phyloP scores from a whole-genome alignment of 2,797 vertebrate genomes.

The Hipposideros larvatus region DNA sequence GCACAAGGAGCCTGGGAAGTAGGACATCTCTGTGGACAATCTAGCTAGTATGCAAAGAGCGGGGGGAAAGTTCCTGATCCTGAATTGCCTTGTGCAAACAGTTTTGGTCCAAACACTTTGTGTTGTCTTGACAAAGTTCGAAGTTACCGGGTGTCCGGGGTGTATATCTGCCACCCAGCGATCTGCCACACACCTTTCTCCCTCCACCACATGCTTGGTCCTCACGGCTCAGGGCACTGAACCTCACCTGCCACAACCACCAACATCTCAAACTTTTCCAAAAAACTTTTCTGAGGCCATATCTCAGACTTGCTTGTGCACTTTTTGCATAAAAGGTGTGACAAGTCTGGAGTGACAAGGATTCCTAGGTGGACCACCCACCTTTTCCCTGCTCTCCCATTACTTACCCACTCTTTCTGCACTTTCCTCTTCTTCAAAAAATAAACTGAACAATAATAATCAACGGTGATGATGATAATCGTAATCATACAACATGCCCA shows the following conservation, averaged over 20 bases:
- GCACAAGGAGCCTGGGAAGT: neutral
- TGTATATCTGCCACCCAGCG: neutral
- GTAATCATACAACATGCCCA: rapidly evolving
- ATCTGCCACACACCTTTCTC: too few relatives aligned
- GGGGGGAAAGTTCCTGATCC: neutral
- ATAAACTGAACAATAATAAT: neutral
- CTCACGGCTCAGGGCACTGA: neutral
- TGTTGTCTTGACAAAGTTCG: neutral
- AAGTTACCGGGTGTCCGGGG: neutral
- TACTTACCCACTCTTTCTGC: neutral
- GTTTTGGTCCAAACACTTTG: neutral
- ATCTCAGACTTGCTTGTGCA: rapidly evolving
- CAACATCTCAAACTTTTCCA: neutral
- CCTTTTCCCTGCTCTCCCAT: neutral
- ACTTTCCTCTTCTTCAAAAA: neutral
- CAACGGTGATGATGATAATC: neutral
- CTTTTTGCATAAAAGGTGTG: neutral
- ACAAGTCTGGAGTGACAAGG: neutral
- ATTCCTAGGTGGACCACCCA: too few relatives aligned
- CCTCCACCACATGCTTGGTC: neutral
- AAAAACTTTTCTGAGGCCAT: rapidly evolving
- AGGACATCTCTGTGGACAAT: neutral
- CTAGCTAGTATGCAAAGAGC: neutral
- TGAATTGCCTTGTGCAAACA: neutral
- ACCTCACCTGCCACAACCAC: neutral